A percentile compares a stretch with the other conserved stretches of the same genome.
phyloP scores from a whole-genome alignment of 2,113 vertebrate species.

The Platysteira castanea region DNA sequence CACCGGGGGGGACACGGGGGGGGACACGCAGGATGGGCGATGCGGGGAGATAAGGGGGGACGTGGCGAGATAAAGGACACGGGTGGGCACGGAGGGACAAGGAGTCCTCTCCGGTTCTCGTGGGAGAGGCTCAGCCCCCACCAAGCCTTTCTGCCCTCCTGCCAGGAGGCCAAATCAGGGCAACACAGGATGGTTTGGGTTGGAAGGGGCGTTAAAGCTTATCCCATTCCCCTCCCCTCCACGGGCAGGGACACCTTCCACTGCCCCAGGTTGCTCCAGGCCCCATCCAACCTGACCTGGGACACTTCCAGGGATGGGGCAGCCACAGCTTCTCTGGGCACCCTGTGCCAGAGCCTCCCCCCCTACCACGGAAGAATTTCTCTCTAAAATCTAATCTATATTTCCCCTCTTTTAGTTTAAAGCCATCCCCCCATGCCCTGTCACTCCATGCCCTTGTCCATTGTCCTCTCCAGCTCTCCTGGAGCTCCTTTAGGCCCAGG shows the following conservation, averaged over 20 bases:
- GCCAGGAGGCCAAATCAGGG: not conserved
- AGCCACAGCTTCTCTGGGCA: not conserved
- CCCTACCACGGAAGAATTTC: not conserved
- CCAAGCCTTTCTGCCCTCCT: not conserved
- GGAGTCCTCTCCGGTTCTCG: not conserved
- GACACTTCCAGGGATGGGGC: not conserved
- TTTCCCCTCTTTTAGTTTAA: not conserved
- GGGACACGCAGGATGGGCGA: not conserved
- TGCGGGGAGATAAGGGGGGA: not conserved
- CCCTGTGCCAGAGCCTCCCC: accelerated
- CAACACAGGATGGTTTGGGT: too few species aligned
- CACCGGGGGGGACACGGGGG: not conserved
- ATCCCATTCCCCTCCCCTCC: too few species aligned
- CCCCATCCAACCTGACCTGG: not conserved
- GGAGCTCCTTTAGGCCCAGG: not conserved
- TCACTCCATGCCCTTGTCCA: not conserved
- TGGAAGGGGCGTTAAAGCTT: not conserved
- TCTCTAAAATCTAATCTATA: not conserved
- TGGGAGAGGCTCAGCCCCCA: not conserved
- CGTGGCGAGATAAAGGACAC: not conserved
- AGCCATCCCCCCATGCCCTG: not conserved
- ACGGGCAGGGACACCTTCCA: not conserved
- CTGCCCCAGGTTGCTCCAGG: not conserved
- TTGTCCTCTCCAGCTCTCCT: not conserved
- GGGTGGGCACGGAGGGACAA: not conserved